Evolutionary conservation across 2,113 vertebrate genomes (phyloP).

Genomic region (Elaphurus davidianus): DNA sequence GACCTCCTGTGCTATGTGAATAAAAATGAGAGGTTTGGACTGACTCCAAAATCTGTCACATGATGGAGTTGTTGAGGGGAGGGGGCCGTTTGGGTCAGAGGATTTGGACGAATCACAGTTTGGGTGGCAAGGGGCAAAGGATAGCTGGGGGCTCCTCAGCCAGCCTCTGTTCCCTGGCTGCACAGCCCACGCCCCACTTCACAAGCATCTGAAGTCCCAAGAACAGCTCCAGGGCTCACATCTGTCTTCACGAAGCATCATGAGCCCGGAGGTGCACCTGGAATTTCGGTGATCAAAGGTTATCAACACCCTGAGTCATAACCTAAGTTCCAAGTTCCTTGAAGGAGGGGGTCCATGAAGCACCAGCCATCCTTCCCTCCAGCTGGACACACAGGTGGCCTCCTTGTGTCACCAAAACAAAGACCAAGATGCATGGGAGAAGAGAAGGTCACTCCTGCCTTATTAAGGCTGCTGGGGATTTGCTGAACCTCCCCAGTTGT

Average conservation of each 20-base stretch:
- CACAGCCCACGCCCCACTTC: not conserved
- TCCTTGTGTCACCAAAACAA: not conserved
- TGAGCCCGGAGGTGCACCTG: not conserved
- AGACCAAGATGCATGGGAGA: rapidly evolving
- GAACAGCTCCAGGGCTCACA: not conserved
- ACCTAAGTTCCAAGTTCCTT: not conserved
- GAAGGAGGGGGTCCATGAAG: not conserved
- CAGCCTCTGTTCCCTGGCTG: too few species aligned
- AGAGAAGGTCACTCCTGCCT: rapidly evolving
- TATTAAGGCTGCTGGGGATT: rapidly evolving
- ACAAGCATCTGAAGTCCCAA: not conserved
- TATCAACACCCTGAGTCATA: rapidly evolving
- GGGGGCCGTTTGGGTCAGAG: too few species aligned
- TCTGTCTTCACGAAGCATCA: not conserved
- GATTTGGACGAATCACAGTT: too few species aligned
- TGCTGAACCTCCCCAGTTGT: not conserved
- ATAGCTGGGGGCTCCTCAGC: not conserved
- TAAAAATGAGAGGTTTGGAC: not conserved
- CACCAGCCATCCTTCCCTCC: not conserved
- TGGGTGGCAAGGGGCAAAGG: not conserved
- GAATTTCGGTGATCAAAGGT: not conserved
- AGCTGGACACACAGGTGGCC: not conserved
- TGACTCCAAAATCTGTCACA: not conserved
- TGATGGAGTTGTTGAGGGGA: not conserved
- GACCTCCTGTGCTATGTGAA: not conserved